phyloP scores from a whole-genome alignment of 2,113 vertebrate genomes.

The Crotalus horridus region DNA sequence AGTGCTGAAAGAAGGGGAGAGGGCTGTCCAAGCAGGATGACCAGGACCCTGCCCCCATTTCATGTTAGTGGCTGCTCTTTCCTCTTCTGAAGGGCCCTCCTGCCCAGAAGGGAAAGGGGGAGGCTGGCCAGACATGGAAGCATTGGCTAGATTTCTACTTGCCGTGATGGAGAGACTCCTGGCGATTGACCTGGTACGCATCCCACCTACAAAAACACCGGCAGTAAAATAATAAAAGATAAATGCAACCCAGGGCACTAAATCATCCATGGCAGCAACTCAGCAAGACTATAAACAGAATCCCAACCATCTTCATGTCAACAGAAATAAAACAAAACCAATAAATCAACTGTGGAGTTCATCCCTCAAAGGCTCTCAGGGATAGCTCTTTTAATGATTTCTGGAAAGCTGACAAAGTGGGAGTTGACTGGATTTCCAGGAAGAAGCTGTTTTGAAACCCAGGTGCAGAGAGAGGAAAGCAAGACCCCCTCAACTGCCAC shows the following conservation, averaged over 20 bases:
- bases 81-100: not conserved
- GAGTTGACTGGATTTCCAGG: not conserved
- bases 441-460: not conserved
- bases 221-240: not conserved
- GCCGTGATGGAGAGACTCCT: not conserved
- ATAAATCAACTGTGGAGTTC: not conserved
- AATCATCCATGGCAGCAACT: not conserved
- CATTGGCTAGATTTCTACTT: not conserved
- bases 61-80: too few species aligned
- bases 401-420: not conserved
- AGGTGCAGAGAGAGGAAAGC: not conserved
- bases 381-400: not conserved
- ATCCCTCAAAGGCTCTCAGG: not conserved
- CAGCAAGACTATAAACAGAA: not conserved
- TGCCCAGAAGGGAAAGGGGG: not conserved
- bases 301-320: not conserved
- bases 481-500: not conserved
- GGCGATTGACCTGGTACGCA: not conserved
- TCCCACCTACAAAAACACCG: not conserved
- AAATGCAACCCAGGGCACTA: not conserved
- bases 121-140: not conserved
- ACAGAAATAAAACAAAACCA: not conserved
- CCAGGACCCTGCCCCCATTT: not conserved
- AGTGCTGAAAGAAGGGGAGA: not conserved
- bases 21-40: not conserved